Base-by-base conservation (phyloP, 2,113 vertebrate genomes). In the Pseudopipra pipra region DNA sequence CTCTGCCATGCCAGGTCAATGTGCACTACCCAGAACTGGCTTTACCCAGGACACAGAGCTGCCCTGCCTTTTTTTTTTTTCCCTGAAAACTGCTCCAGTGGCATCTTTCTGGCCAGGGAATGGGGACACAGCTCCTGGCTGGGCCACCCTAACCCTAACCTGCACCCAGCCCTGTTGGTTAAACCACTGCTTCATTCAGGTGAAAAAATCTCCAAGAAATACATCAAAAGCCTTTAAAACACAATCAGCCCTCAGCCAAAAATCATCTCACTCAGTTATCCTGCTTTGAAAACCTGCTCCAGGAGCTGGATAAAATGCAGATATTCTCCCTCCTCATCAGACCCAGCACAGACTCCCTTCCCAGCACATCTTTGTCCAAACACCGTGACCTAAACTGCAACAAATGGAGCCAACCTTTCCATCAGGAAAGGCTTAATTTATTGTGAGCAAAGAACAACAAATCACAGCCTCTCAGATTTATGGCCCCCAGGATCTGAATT, bases 381-480 rank as follows among this genome's bases (percentile, higher is more conserved):
- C 28, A 24, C 93, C 2, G 84, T 97, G 97, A 97, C 97, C 97
- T 93, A 59, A 90, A 89, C 96, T 72, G 30, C 81, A 68, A 91
- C 79, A 33, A 22, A 89, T 25, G 76, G 44, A 87, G 58, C 94
- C 97, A 96, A 81, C 95, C 96, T 93, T 95, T 96, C 96, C 96
- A 93, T 96, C 97, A 97, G 63, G 93, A 95, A 95, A 95, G 91
- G 65, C 65, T 95, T 97, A 96, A 98, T 98, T 98, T 98, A 98
- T 97, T 35, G 97, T 43, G 54, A 74, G 95, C 86, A 55, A 90
- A 88, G 95, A 91, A 83, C 84, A 96, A 97, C 98, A 98, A 98
- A 97, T 98, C 97, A 97, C 11, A 58, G 86, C 80, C 96, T 76
- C 59, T 43, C 93, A 98, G 97, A 99, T 99, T 99, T 99, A 99